Percentiles rank a stretch among this genome's conserved stretches.
These are phyloP conservation scores for Manis pentadactyla DNA, from an alignment of 2,797 vertebrate species.

Conservation along the genomic window DNA sequence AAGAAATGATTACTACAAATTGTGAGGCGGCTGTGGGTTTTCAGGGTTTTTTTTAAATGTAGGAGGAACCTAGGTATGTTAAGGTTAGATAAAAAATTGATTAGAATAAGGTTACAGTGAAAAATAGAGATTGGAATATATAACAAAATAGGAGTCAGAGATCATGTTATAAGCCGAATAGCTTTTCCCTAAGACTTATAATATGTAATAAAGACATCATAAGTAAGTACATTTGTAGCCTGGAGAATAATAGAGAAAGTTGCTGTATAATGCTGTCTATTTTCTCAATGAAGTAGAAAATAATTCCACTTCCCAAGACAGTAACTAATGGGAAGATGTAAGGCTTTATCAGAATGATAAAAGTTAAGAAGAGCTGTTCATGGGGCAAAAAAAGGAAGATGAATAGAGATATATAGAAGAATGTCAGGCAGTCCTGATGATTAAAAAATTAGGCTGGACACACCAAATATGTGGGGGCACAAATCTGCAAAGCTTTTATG, in stretches of 20 bases:
- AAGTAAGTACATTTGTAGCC: background rate
- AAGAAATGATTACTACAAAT: background rate
- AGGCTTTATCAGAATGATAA: background rate
- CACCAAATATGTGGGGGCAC: background rate
- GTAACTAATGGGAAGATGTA: background rate
- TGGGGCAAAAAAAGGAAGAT: background rate
- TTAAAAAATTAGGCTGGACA: background rate
- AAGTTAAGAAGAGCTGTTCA: background rate
- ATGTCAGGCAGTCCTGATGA: background rate
- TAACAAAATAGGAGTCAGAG: background rate
- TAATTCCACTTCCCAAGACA: background rate
- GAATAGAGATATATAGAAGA: background rate
- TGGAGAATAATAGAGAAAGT: background rate
- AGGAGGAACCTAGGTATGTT: background rate
- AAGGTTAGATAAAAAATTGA: background rate
- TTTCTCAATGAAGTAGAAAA: background rate
- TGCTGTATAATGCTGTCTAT: background rate
- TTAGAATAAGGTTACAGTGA: background rate
- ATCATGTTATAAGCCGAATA: background rate
- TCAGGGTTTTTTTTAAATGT: background rate
- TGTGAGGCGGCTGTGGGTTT: background rate
- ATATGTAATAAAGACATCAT: background rate
- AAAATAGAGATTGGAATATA: background rate
- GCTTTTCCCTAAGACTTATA: background rate
- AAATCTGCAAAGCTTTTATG: background rate